Conservation (phyloP, 1,140 invertebrate species). For the Choristoneura fumiferana region DNA sequence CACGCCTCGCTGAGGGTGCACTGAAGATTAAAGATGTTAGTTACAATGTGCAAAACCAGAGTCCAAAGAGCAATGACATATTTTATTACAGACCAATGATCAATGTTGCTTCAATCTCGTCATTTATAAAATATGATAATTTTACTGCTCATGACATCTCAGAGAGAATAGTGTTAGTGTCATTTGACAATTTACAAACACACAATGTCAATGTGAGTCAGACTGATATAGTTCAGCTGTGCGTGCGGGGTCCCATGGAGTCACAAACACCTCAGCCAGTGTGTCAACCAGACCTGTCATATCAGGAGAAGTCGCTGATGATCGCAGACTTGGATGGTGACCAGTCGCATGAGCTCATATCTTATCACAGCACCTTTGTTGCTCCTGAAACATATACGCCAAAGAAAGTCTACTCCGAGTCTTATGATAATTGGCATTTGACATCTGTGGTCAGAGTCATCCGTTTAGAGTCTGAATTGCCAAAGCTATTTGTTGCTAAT, state of each 20-base stretch:
- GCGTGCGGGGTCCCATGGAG: conserved; percentile 70
- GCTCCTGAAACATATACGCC: conserved; percentile 65
- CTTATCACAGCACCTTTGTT: conserved; percentile 83
- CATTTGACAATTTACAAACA: conserved; percentile 85
- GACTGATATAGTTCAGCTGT: conserved; percentile 85
- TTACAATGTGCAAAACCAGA: conserved; percentile 67
- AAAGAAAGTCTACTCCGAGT: conserved; percentile 55
- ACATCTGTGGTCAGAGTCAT: conserved; percentile 82
- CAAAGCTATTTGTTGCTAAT: conserved; percentile 80
- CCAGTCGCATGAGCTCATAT: conserved; percentile 85
- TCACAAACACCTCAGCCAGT: conserved; percentile 64
- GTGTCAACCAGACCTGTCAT: conserved; percentile 86
- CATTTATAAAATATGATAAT: conserved; percentile 67
- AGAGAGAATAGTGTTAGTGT: conserved; percentile 86
- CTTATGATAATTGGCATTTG: conserved; percentile 78
- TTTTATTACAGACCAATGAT: conserved; percentile 63
- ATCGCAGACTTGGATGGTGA: conserved; percentile 86
- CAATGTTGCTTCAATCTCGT: conserved; percentile 62
- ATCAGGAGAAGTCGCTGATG: conserved; percentile 84
- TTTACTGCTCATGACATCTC: conserved; percentile 79
- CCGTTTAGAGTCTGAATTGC: conserved; percentile 83
- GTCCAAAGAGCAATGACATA: conserved; percentile 65
- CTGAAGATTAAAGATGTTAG: conserved; percentile 68
- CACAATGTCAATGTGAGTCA: conserved; percentile 87
- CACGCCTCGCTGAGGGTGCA: conserved; percentile 68